Percentiles rank a stretch among this genome's conserved stretches.
These are phyloP conservation scores for Thera britannica DNA, from an alignment of 2,888 invertebrate genomes.

Conservation along the genomic window DNA sequence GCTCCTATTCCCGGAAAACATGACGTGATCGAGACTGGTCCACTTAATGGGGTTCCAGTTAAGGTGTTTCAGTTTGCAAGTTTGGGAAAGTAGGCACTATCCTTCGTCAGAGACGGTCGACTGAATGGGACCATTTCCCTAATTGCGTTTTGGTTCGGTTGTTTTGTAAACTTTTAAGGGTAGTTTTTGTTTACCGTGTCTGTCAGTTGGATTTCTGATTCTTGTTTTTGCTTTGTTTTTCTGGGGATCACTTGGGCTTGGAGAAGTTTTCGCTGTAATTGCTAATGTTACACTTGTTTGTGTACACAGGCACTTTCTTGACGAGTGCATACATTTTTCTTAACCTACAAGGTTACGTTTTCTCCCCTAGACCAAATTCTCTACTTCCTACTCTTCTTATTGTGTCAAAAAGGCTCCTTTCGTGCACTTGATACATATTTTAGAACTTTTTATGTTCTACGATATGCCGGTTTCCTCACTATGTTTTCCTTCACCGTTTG, in stretches of 20 bases:
- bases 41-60: constrained; percentile 40
- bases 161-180: constrained; percentile 15
- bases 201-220: background rate
- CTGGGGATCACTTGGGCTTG: background rate
- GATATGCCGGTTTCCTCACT: no score
- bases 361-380: no score
- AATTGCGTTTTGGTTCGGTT: constrained; percentile 11
- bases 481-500: no score
- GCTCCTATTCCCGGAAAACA: constrained; percentile 31
- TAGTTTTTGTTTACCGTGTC: constrained; percentile 1
- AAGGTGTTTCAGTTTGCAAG: constrained; percentile 40
- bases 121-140: constrained; percentile 9
- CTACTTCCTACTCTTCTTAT: no score
- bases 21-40: constrained; percentile 28
- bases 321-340: no score
- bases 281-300: no score
- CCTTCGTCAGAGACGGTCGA: constrained; percentile 21
- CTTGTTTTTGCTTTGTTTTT: background rate
- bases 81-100: constrained; percentile 29
- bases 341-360: no score
- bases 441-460: no score
- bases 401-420: no score
- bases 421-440: no score
- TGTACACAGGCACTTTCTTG: no score
- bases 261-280: background rate